phyloP scores from a whole-genome alignment of 2,888 invertebrate species.

The Bellardia pandia region DNA sequence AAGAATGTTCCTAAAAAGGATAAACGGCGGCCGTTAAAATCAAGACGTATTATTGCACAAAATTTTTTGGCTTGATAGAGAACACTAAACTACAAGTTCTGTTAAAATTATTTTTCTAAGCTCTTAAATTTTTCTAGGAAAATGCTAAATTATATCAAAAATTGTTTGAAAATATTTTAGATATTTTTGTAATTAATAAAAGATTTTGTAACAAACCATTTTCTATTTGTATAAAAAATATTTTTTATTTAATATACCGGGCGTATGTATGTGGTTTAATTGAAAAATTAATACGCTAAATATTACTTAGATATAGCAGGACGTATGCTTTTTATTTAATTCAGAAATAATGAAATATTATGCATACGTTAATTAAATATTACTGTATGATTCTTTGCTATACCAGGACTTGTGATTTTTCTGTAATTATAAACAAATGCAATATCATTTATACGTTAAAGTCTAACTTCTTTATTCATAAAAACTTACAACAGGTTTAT shows the following conservation, averaged over 20 bases:
- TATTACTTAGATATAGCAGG: no score
- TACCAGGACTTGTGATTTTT: not conserved
- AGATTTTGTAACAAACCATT: not conserved
- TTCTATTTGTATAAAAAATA: no score
- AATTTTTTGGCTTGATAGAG: not conserved
- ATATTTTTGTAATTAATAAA: not conserved
- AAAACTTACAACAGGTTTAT: no score
- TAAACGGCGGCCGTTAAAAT: not conserved
- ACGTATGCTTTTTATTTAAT: not conserved
- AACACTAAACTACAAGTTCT: not conserved
- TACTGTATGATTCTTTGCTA: not conserved
- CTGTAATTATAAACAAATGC: not conserved
- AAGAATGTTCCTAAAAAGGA: not conserved
- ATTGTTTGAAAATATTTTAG: not conserved
- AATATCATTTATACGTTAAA: no score
- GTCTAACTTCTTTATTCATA: no score
- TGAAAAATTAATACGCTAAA: no score
- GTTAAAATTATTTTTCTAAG: not conserved
- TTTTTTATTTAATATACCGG: no score
- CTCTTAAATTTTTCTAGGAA: not conserved
- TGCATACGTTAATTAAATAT: no score
- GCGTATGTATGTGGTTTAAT: no score
- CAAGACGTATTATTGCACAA: not conserved
- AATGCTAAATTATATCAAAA: no score
- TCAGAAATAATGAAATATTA: not conserved